Conservation (phyloP, 1,140 invertebrate species). For the Eurosta solidaginis region DNA sequence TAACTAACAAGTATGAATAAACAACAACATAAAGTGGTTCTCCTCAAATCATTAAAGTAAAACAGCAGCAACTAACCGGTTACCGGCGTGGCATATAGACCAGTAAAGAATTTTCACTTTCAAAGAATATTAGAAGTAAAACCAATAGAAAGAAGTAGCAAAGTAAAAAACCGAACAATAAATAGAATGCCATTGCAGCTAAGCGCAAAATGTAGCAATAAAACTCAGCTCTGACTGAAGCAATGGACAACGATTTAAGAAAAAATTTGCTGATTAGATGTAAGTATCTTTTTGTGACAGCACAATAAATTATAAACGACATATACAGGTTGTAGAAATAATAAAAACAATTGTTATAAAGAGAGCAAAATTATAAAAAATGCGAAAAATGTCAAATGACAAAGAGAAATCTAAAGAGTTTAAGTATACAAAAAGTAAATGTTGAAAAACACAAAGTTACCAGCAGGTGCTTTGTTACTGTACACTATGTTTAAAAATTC, state of each 20-base stretch:
- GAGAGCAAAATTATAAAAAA: not conserved
- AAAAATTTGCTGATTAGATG: not conserved
- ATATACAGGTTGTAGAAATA: not conserved
- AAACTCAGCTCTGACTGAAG: not conserved
- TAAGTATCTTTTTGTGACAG: not conserved
- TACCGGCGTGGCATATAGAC: not conserved
- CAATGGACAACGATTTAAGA: not conserved
- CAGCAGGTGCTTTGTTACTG: not conserved
- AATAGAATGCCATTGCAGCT: not conserved
- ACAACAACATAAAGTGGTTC: slow-evolving; percentile 9
- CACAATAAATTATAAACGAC: not conserved
- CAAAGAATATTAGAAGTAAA: not conserved
- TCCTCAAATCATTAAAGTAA: not conserved
- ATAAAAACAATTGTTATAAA: not conserved
- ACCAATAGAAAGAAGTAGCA: not conserved
- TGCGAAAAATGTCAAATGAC: not conserved
- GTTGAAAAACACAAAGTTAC: too few relatives aligned
- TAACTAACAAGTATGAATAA: not conserved
- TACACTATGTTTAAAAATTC: too few relatives aligned
- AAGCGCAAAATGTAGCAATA: not conserved
- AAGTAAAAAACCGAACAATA: not conserved
- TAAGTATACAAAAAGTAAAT: too few relatives aligned
- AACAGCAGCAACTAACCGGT: not conserved
- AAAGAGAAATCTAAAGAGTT: not conserved
- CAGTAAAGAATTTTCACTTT: not conserved